phyloP scores from a whole-genome alignment of 2,888 invertebrate genomes.

The Diarsia brunnea region DNA sequence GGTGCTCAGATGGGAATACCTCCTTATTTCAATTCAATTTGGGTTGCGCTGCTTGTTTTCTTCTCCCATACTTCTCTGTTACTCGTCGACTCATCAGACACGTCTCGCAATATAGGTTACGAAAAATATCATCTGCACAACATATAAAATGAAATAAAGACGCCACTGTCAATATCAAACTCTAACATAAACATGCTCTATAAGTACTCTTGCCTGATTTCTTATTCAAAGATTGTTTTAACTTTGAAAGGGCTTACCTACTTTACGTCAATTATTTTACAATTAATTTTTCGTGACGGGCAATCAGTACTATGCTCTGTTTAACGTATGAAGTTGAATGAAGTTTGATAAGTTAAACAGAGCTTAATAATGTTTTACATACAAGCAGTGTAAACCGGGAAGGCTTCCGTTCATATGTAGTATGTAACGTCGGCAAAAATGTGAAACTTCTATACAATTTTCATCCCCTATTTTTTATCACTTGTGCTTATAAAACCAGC shows the following conservation, averaged over 20 bases:
- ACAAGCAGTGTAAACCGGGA: neutral
- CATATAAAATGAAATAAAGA: neutral
- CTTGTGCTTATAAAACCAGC: neutral
- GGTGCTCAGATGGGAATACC: too few species aligned
- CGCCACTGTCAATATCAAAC: neutral
- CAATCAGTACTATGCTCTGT: too few species aligned
- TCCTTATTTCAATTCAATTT: neutral
- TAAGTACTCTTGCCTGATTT: neutral
- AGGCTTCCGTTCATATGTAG: neutral
- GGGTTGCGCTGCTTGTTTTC: neutral
- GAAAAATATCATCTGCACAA: neutral
- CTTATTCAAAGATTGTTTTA: constrained; percentile 6
- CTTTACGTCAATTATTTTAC: constrained; percentile 1
- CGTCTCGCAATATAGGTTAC: too few species aligned
- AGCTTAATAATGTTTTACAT: neutral
- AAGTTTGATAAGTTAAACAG: neutral
- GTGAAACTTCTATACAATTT: neutral
- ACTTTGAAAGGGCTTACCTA: neutral
- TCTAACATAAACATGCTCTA: too few species aligned
- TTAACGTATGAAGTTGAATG: neutral
- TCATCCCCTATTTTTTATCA: neutral
- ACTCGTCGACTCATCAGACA: neutral
- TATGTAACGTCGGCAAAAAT: neutral
- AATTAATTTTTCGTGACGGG: neutral
- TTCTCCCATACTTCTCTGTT: neutral